Conservation (phyloP, 1,140 invertebrate genomes). For the Lepidurus apus region DNA sequence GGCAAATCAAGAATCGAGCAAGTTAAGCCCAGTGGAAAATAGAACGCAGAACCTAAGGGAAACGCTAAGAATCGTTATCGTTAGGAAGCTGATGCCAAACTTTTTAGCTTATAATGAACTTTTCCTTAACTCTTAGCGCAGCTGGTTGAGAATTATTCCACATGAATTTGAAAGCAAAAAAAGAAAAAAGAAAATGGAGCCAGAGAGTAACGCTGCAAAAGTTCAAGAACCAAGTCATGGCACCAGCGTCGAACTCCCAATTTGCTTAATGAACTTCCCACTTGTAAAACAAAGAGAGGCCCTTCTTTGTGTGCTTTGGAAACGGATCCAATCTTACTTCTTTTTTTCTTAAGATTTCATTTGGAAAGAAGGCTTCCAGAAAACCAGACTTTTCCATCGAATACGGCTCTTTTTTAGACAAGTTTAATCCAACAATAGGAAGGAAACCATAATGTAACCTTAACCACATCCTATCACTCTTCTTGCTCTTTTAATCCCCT, state of each 20-base stretch:
- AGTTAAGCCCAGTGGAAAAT: neutral
- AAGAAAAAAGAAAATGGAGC: neutral
- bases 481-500: neutral
- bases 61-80: neutral
- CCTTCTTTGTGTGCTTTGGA: neutral
- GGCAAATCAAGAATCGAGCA: neutral
- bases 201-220: neutral
- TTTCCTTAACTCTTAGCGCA: neutral
- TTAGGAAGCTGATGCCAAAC: neutral
- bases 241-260: neutral
- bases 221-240: slow-evolving; percentile 2
- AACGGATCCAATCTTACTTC: neutral
- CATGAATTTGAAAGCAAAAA: neutral
- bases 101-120: neutral
- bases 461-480: slow-evolving; percentile 12
- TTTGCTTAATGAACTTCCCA: slow-evolving; percentile 19
- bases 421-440: neutral
- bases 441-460: slow-evolving; percentile 8
- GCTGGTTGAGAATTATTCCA: neutral
- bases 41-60: neutral
- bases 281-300: neutral
- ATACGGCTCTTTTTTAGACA: neutral
- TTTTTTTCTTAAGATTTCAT: neutral
- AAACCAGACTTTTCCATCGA: neutral
- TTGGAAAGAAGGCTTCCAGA: neutral